A percentile compares a stretch with the other conserved stretches of the same genome.
phyloP scores from a whole-genome alignment of 1,140 invertebrate species.

The Triops longicaudatus region DNA sequence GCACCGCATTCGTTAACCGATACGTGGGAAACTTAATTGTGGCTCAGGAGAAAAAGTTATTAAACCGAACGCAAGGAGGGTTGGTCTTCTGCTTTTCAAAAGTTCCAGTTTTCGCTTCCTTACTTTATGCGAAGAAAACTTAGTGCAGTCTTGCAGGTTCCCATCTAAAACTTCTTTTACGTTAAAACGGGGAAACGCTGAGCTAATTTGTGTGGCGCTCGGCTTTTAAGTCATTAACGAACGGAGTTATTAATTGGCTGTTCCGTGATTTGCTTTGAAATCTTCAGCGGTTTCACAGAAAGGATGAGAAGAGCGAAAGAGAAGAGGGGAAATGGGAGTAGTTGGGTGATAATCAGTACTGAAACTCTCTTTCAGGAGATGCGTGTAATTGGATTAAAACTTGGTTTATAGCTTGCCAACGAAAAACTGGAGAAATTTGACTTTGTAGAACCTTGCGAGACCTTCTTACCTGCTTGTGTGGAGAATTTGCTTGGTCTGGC shows the following conservation, averaged over 20 bases:
- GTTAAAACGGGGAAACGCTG: not conserved
- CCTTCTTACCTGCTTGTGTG: too few species aligned
- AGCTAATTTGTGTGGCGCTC: not conserved
- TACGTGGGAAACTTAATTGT: not conserved
- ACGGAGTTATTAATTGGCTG: not conserved
- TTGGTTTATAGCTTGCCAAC: not conserved
- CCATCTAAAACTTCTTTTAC: not conserved
- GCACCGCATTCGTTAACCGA: not conserved
- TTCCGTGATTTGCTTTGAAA: not conserved
- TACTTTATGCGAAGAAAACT: not conserved
- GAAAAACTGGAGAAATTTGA: not conserved
- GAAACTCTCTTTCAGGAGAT: not conserved
- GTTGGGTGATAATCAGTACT: not conserved
- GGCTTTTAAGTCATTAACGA: not conserved
- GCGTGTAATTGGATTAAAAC: not conserved
- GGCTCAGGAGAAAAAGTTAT: too few species aligned
- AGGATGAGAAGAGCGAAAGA: not conserved
- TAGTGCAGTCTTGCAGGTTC: not conserved
- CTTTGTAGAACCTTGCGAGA: too few species aligned
- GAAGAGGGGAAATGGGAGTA: not conserved
- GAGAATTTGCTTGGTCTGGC: too few species aligned
- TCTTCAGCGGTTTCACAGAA: not conserved
- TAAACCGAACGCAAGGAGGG: too few species aligned
- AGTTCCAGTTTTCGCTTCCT: not conserved
- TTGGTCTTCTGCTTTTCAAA: not conserved